These are phyloP conservation scores for Vulpes ferrilata DNA, from an alignment of 2,113 vertebrate genomes.

Conservation along the genomic window DNA sequence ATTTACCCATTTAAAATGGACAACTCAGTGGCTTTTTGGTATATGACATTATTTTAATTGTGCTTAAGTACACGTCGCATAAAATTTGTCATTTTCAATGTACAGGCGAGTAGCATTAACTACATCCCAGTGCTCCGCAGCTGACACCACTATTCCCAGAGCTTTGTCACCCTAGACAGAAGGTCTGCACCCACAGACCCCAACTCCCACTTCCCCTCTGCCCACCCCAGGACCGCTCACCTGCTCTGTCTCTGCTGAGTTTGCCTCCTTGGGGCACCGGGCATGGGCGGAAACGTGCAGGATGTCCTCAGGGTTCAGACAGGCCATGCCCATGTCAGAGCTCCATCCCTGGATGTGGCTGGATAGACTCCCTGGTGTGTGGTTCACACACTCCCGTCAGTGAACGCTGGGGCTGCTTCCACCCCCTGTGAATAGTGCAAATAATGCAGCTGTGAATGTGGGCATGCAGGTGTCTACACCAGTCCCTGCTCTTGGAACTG, in stretches of 20 bases:
- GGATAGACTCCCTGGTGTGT: accelerated
- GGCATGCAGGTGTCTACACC: accelerated
- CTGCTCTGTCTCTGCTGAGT: background rate
- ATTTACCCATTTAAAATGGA: background rate
- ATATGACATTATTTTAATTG: background rate
- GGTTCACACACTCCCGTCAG: accelerated
- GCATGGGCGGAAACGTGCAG: accelerated
- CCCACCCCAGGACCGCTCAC: background rate
- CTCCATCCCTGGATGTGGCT: accelerated
- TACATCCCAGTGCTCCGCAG: accelerated
- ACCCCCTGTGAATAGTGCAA: background rate
- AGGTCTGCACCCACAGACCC: accelerated
- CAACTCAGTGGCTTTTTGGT: background rate
- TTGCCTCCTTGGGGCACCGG: accelerated
- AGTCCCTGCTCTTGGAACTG: background rate
- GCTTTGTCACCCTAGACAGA: background rate
- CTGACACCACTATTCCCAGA: no score
- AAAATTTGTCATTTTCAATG: background rate
- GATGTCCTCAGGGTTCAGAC: accelerated
- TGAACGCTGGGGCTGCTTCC: background rate
- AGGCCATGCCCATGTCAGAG: accelerated
- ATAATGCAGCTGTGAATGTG: accelerated
- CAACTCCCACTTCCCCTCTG: accelerated
- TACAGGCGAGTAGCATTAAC: accelerated
- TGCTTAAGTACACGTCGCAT: background rate